Evolutionary conservation across 2,797 vertebrate genomes (phyloP), one percentile per base, ranked within the genome.

Genomic region (Pterois miles): DNA sequence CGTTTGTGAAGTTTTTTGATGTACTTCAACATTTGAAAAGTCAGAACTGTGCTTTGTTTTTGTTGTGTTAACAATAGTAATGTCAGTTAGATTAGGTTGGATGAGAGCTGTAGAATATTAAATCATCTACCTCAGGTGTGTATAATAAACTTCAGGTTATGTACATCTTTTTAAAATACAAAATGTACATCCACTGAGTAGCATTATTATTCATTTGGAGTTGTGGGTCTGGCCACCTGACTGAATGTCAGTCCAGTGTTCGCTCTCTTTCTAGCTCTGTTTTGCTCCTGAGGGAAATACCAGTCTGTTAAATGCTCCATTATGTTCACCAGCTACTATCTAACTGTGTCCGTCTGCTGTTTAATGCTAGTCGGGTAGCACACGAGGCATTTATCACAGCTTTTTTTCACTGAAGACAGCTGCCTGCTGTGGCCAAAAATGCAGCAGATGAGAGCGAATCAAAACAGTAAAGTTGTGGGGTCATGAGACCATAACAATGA

Each of bases 281-380:
- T 67, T 67, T 71, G 8, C 27, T 67, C 62, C 57, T 33, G 34
- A 79, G 22, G 43, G 33, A 80, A 81, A 71, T 66, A 13, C 65
- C 43, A 52, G 53, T 38, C 54, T 68, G 46, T 48, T 74, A 67
- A 70, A 79, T 58, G 2, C 53, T 29, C 27, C n/a, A 13, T 31
- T 29, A 6, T 60, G 38, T 76, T 69, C 13, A 33, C 6, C 5
- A 65, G 36, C 0, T 12, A 22, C 43, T 40, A 3, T 11, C 13
- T 11, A 20, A 76, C 36, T 74, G 10, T 29, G 50, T 46, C 38
- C 27, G 31, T 63, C 40, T 40, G 58, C n/a, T 33, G 10, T 54
- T 31, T 68, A 48, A n/a, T 68, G 22, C 20, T 36, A 38, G 7
- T 13, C 3, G 7, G 13, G 20, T 13, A 36, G 48, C 4, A 2